These are phyloP conservation scores for Ephestia elutella DNA, from an alignment of 1,140 invertebrate species.

Conservation along the genomic window DNA sequence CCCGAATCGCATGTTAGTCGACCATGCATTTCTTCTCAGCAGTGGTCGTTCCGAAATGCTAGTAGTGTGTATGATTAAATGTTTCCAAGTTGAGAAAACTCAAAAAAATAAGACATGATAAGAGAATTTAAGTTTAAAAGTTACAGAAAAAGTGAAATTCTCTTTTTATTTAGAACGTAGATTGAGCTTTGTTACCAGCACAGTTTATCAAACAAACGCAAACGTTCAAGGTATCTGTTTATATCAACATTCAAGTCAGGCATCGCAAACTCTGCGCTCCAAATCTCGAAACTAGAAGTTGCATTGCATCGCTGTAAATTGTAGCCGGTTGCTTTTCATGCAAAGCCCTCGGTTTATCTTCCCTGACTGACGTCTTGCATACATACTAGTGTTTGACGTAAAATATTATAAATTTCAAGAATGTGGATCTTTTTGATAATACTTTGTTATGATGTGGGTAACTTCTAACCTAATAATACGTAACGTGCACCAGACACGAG, in stretches of 20 bases:
- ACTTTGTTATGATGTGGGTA: not conserved
- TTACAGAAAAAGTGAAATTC: too few species aligned
- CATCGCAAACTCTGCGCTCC: conserved; percentile 14
- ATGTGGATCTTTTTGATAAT: not conserved
- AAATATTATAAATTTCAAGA: not conserved
- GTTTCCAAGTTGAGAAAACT: too few species aligned
- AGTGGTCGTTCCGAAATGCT: too few species aligned
- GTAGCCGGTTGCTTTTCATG: conserved; percentile 20
- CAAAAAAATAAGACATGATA: too few species aligned
- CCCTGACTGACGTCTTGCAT: conserved; percentile 19
- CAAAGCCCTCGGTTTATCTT: conserved; percentile 19
- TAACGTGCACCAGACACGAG: not conserved
- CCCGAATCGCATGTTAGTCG: too few species aligned
- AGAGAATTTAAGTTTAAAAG: too few species aligned
- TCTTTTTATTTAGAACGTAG: too few species aligned
- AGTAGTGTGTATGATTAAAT: too few species aligned
- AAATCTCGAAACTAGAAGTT: conserved; percentile 22
- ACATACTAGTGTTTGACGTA: conserved; percentile 12
- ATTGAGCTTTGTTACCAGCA: not conserved
- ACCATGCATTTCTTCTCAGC: too few species aligned
- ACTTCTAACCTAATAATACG: not conserved
- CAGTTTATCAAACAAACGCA: conserved; percentile 12
- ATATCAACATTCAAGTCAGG: conserved; percentile 26
- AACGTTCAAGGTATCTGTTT: conserved; percentile 20
- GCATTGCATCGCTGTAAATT: conserved; percentile 23